Percentiles rank a stretch among this genome's conserved stretches.
These are phyloP conservation scores for Drosophila subobscura DNA, from an alignment of 1,140 invertebrate species.

Conservation along the genomic window DNA sequence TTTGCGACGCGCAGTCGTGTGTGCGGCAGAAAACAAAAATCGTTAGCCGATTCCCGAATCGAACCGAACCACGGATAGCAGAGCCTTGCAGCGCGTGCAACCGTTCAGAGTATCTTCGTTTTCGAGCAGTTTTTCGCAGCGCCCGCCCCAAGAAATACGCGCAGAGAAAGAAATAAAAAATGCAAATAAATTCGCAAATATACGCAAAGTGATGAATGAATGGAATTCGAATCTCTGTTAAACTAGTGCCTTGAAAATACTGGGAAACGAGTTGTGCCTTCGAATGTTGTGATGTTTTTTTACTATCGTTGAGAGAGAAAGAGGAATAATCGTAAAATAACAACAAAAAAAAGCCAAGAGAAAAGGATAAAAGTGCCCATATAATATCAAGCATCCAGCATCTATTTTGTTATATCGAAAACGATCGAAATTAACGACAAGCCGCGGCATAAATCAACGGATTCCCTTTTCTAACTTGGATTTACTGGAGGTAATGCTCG, in stretches of 20 bases:
- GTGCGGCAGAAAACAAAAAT: slow-evolving; percentile 55
- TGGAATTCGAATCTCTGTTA: not conserved
- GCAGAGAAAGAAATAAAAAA: slow-evolving; percentile 37
- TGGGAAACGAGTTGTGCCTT: slow-evolving; percentile 28
- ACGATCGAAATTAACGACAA: slow-evolving; percentile 31
- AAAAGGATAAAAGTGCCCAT: too few species aligned
- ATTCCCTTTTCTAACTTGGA: slow-evolving; percentile 4
- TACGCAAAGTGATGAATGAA: too few species aligned
- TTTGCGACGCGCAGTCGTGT: slow-evolving; percentile 78
- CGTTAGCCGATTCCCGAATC: slow-evolving; percentile 10
- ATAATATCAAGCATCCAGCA: too few species aligned
- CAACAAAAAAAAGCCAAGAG: too few species aligned
- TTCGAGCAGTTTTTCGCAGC: slow-evolving; percentile 50
- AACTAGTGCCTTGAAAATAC: slow-evolving; percentile 44
- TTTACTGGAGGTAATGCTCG: slow-evolving; percentile 49
- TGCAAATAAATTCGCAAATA: slow-evolving; percentile 25
- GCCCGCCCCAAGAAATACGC: slow-evolving; percentile 10
- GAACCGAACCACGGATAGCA: slow-evolving; percentile 52
- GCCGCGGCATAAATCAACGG: slow-evolving; percentile 48
- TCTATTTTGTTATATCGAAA: slow-evolving; percentile 23
- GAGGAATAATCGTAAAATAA: too few species aligned
- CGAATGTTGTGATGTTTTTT: slow-evolving; percentile 38
- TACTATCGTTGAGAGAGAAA: too few species aligned
- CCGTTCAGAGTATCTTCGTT: not conserved
- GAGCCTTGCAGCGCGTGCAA: slow-evolving; percentile 2